Percentiles rank a stretch among this genome's conserved stretches.
Evolutionary conservation across 2,113 vertebrate species (phyloP).

Genomic region (Gambusia affinis): DNA sequence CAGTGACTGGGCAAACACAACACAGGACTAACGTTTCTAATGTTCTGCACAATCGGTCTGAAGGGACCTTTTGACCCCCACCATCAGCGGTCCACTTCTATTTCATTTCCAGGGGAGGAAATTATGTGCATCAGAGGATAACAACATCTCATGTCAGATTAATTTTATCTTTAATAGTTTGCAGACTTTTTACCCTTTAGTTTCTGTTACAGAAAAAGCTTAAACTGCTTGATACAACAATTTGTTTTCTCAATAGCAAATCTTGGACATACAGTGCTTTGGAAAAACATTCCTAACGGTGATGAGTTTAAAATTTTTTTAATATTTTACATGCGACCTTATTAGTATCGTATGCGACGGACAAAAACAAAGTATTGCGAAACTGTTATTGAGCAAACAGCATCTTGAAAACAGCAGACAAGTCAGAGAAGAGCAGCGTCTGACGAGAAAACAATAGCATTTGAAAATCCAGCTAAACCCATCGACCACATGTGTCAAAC

Average conservation of each 20-base stretch:
- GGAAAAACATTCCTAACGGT: background rate
- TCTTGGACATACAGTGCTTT: background rate
- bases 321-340: background rate
- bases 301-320: background rate
- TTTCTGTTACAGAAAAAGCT: background rate
- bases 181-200: background rate
- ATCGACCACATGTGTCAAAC: too few species aligned
- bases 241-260: background rate
- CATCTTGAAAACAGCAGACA: too few species aligned
- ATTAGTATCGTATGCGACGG: background rate
- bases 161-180: background rate
- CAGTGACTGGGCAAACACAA: slow-evolving; percentile 46
- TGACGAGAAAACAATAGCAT: too few species aligned
- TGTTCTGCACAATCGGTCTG: slow-evolving; percentile 44
- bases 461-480: too few species aligned
- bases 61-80: slow-evolving; percentile 32
- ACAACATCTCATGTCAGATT: background rate
- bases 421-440: too few species aligned
- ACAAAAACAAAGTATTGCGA: too few species aligned
- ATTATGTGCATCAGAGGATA: background rate
- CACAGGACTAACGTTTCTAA: slow-evolving; percentile 51
- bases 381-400: too few species aligned
- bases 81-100: slow-evolving; percentile 10
- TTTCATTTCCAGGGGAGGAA: slow-evolving; percentile 16
- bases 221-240: background rate